A percentile compares a stretch with the other conserved stretches of the same genome.
These are phyloP conservation scores for Eurytoma californica DNA, from an alignment of 2,888 invertebrate species.

Conservation along the genomic window DNA sequence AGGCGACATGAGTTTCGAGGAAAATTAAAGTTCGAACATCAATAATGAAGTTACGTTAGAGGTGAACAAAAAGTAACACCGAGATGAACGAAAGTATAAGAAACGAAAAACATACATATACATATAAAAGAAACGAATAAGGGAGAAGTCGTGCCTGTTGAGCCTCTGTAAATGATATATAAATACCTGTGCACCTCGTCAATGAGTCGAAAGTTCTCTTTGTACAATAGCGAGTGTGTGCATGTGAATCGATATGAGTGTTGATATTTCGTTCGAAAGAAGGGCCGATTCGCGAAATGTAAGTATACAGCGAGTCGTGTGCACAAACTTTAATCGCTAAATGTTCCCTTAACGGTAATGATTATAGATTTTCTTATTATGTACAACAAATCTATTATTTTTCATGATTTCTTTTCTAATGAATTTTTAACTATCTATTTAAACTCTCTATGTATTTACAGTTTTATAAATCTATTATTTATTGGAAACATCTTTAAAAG, in stretches of 20 bases:
- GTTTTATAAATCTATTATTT: too few species aligned
- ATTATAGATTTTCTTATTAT: too few species aligned
- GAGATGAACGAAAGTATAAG: conserved; percentile 16
- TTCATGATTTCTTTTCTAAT: too few species aligned
- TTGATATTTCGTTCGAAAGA: conserved; percentile 39
- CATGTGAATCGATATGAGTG: conserved; percentile 40
- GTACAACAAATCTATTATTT: too few species aligned
- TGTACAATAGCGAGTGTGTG: conserved; percentile 20
- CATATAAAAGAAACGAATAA: conserved; percentile 13
- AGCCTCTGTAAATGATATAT: conserved; percentile 31
- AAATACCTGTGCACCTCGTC: conserved; percentile 36
- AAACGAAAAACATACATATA: conserved; percentile 43
- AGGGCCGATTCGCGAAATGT: conserved; percentile 38
- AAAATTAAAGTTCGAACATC: conserved; percentile 13
- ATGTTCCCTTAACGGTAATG: too few species aligned
- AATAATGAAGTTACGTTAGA: conserved; percentile 2
- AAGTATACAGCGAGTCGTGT: conserved; percentile 21
- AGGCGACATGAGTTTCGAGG: not conserved
- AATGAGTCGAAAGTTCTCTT: conserved; percentile 38
- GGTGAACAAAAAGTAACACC: conserved; percentile 16
- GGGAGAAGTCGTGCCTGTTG: conserved; percentile 56
- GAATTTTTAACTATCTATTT: too few species aligned
- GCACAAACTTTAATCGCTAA: too few species aligned
- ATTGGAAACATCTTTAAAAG: too few species aligned
- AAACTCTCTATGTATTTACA: too few species aligned